Evolutionary conservation across 2,888 invertebrate genomes (phyloP), one percentile per base, ranked within the genome.

Genomic region (Chaitophorus viminalis): DNA sequence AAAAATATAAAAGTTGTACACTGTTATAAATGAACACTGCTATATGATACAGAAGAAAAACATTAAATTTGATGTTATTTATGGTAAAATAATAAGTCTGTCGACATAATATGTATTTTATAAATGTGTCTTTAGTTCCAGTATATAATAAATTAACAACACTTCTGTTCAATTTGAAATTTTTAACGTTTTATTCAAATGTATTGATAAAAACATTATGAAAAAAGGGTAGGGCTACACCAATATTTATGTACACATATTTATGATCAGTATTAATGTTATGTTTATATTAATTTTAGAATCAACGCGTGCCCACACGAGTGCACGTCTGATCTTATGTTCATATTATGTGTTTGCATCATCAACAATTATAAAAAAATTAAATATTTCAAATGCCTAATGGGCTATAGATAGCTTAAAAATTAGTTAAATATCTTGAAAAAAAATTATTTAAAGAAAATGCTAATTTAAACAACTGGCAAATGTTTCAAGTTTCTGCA

Each of bases 1-100:
- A 93, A 90, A 93, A 93, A 90, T 95, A 95, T 91, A 94, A 94
- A 91, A 93, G 94, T 89, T 95, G 95, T 92, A 89, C 88, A 31
- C 88, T 89, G 72, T 88, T 89, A 75, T 90, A 89, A 89, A 29
- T 91, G 91, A 33, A n/a, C 29, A 36, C 36, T 54, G 4, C 36
- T 65, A 76, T 25, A 74, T 54, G 78, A 70, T 78, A 86, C 78
- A n/a, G 33, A 70, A 54, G 85, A 86, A 86, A 72, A 79, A 86
- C 78, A 81, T 79, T 11, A 46, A 36, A 79, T 78, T 74, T 72
- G 72, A 68, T 72, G 54, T 52, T 85, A 60, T 39, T 72, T 52
- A 81, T 87, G 74, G 54, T 86, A 78, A 79, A n/a, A n/a, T n/a
- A 86, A 60, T 72, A 72, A 21, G 52, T 72, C 54, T 72, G 36